Percentiles rank a stretch among this genome's conserved stretches.
Evolutionary conservation across 2,797 vertebrate species (phyloP).

Genomic region (Sarcoramphus papa): DNA sequence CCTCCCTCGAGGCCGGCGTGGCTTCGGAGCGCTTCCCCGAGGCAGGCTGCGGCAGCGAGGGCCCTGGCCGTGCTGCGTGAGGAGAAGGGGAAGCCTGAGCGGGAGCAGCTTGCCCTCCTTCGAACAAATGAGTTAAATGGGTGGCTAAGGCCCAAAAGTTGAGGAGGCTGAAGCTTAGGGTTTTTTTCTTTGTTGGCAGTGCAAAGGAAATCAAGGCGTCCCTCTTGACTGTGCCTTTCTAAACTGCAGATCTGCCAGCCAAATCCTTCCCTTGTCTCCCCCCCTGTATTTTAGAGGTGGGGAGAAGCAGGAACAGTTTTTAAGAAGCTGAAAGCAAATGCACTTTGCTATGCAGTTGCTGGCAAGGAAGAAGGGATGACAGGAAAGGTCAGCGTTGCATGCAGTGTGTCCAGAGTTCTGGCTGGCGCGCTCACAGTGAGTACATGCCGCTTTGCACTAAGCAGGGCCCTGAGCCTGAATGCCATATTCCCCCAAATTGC

Average conservation of each 20-base stretch:
- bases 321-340: background rate
- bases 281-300: background rate
- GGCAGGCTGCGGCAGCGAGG: background rate
- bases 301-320: background rate
- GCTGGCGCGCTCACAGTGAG: rapidly evolving
- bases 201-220: background rate
- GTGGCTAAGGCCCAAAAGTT: background rate
- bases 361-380: background rate
- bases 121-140: rapidly evolving
- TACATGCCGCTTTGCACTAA: background rate
- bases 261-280: background rate
- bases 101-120: background rate
- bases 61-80: no score
- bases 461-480: background rate
- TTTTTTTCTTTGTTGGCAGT: background rate
- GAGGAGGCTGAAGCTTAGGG: background rate
- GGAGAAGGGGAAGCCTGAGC: background rate
- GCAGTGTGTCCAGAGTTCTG: background rate
- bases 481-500: rapidly evolving
- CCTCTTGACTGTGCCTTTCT: background rate
- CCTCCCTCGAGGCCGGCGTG: background rate
- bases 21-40: background rate
- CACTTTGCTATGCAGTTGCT: background rate
- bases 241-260: background rate
- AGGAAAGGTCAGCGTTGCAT: background rate